Base-by-base conservation (phyloP, 2,797 vertebrate species). In the Galago senegalensis region DNA sequence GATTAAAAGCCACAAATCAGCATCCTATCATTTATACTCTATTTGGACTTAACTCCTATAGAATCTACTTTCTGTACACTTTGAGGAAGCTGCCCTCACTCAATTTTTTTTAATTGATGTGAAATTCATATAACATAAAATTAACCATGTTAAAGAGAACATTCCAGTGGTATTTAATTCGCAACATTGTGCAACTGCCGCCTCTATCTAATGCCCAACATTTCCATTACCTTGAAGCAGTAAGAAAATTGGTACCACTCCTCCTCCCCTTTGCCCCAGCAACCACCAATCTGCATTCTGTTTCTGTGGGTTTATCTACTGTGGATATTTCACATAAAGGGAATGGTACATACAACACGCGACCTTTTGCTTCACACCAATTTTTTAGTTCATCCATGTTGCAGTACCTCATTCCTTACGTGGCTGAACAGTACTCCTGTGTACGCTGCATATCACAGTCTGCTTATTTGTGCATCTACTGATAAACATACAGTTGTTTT, bases 61-160 rank as follows among this genome's bases (percentile, higher is more conserved):
- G 60, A 69, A 13, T 93, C 25, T 18, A 63, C 21, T 86, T 92
- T 53, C 46, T 31, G 23, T 21, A 5, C 34, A 60, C 23, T 11
- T 27, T 17, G 31, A 43, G 34, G 85, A 58, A 81, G 25, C n/a
- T 56, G 53, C 56, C 53, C 75, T 25, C 25, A 37, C 43, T 21
- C 65, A 18, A 5, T 27, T 56, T 60, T 58, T 61, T 75, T 75
- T 46, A 29, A 67, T 12, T 37, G 34, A 70, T 20, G 40, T 86
- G n/a, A 89, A 76, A 86, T 69, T 89, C 58, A 86, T 69, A 69
- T 81, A 37, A 73, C 25, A 34, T 43, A 67, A 95, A 70, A 77
- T 76, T n/a, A 49, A 49, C 3, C 1, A 77, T 77, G n/a, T 53
- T 53, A 77, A n/a, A 53, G 18, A 53, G 49, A 79, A 56, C 31